These are phyloP conservation scores for Drosophila tsacasi DNA, from an alignment of 1,140 invertebrate species.

Conservation along the genomic window DNA sequence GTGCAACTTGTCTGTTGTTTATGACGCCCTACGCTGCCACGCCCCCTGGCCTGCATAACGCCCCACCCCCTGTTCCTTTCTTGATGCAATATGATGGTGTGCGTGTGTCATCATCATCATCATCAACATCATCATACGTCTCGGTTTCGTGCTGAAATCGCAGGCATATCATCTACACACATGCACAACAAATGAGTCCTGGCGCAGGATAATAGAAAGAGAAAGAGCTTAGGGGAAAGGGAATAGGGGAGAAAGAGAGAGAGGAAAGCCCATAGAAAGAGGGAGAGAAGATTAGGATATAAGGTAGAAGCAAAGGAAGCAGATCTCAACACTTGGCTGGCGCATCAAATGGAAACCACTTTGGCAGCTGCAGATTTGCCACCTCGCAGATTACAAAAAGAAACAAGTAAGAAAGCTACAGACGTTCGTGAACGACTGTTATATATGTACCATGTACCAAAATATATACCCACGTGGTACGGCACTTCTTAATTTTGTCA, in stretches of 20 bases:
- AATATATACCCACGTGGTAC: too few relatives aligned
- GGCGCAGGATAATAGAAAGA: slow-evolving; percentile 8
- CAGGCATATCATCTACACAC: slow-evolving; percentile 73
- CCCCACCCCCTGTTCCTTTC: not conserved
- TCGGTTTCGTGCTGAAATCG: slow-evolving; percentile 74
- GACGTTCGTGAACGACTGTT: too few relatives aligned
- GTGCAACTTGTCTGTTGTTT: slow-evolving; percentile 83
- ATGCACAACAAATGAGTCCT: slow-evolving; percentile 45
- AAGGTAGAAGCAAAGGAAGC: slow-evolving; percentile 11
- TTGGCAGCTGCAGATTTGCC: slow-evolving; percentile 28
- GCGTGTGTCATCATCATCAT: slow-evolving; percentile 61
- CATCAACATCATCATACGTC: slow-evolving; percentile 82
- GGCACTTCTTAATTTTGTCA: too few relatives aligned
- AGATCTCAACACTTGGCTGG: slow-evolving; percentile 42
- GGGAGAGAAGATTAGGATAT: slow-evolving; percentile 15
- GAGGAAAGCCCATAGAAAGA: slow-evolving; percentile 6
- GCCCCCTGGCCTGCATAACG: not conserved
- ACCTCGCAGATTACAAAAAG: slow-evolving; percentile 5
- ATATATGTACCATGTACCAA: too few relatives aligned
- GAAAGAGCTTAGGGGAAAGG: not conserved
- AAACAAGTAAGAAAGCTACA: too few relatives aligned
- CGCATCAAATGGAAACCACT: slow-evolving; percentile 40
- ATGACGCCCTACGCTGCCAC: slow-evolving; percentile 57
- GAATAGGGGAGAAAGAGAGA: not conserved
- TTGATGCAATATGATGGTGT: slow-evolving; percentile 27